Base-by-base conservation (phyloP, 2,797 vertebrate species). In the Chelmon rostratus region DNA sequence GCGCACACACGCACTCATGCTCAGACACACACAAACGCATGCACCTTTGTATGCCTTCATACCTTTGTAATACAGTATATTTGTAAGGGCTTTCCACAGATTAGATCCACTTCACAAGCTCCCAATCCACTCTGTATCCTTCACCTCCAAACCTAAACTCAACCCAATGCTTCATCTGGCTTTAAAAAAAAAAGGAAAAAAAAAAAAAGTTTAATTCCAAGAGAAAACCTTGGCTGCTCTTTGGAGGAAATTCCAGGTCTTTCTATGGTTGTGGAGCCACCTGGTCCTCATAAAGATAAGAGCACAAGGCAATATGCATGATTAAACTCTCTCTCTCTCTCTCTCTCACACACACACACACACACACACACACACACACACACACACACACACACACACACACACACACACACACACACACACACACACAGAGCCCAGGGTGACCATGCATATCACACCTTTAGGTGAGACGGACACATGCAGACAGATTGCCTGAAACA, bases 401-500 rank as follows among this genome's bases (percentile, higher is more conserved):
- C 35, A 21, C 47, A 53, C n/a, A 38, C 3, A 77, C 65, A 79
- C 57, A 62, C 46, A 35, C 6, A 56, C 10, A 8, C 56, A 38
- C 68, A 68, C 18, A 47, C 35, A 70, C 1, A 56, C 28, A 31
- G 9, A 69, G 50, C 37, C n/a, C 9, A 0, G 42, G 31, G 33
- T 70, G 85, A 90, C 77, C 56, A 74, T 72, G 67, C 44, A n/a
- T 11, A 44, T 68, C 67, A 73, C 63, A 90, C 85, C 73, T 84
- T 57, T 53, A 50, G 78, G 54, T 79, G 85, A 82, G 50, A 74
- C 2, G 16, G 73, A 75, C 80, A 68, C 80, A 67, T 56, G 64
- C 52, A 25, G 80, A 84, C 87, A 69, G 33, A 58, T 37, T 18
- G 65, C 70, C 75, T 77, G 73, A 64, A 80, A 82, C 4, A 6